Base-by-base conservation (phyloP, 2,797 vertebrate genomes). In the Neosalanx taihuensis region DNA sequence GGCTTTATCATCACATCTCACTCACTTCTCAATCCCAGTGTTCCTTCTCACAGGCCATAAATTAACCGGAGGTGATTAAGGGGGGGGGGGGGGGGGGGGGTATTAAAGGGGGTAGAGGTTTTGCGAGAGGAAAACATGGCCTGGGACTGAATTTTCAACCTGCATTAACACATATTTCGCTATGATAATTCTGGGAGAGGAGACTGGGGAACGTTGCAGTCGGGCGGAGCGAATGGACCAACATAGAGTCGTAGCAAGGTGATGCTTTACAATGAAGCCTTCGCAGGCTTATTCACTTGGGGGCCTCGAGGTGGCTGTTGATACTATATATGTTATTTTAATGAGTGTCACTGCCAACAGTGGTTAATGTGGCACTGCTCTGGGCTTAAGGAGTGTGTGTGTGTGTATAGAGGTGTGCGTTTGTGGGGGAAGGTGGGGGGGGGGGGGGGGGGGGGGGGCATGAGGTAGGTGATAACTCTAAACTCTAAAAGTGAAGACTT, bases 1-100 rank as follows among this genome's bases (percentile, higher is more conserved):
- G 85, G 85, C 88, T 89, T 91, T 92, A 90, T 91, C 90, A 91
- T 91, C 88, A 88, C 51, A 88, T 89, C 89, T 89, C 88, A 90
- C 90, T 90, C 90, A 91, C 86, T 92, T 93, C 92, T 92, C 91
- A 90, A 89, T 89, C 86, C 89, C 86, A 80, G 86, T 87, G 89
- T 87, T 87, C 77, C 85, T 89, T 85, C 89, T 91, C 87, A 79
- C 90, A 89, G 86, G 87, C 91, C 92, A 92, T 92, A 92, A 92
- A 93, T 92, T 92, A 93, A 81, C 79, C 82, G 13, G 53, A 33
- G 35, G 41, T 37, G 84, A 73, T 85, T 81, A 59, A 77, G 84
- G 76, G 77, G 63, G 23, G 23, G 23, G 23, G 23, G 23, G 23
- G 23, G 66, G 79, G 85, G 89, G 86, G 73, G 84, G 81, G 84